A percentile compares a stretch with the other conserved stretches of the same genome.
Evolutionary conservation across 2,888 invertebrate genomes (phyloP).

Genomic region (Callyntrura guangdongensis): DNA sequence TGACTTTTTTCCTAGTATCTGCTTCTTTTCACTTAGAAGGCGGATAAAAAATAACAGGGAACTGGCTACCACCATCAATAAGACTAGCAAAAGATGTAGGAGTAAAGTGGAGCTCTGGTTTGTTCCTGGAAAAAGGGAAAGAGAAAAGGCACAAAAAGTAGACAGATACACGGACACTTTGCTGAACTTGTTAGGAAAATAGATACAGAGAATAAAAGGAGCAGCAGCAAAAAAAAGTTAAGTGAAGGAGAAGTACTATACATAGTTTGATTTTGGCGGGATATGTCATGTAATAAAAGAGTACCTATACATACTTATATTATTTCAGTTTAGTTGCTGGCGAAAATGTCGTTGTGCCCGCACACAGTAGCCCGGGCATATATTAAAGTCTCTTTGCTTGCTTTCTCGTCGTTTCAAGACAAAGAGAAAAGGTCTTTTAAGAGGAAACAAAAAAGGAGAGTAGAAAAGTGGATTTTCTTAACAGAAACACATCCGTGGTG

Average conservation of each 20-base stretch:
- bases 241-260: neutral
- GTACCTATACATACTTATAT: neutral
- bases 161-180: constrained; percentile 10
- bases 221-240: constrained; percentile 11
- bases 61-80: neutral
- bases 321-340: neutral
- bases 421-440: neutral
- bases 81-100: neutral
- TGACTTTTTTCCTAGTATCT: constrained; percentile 24
- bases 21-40: neutral
- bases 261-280: too few relatives aligned
- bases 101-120: neutral
- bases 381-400: too few relatives aligned
- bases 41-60: neutral
- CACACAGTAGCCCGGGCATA: neutral
- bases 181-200: neutral
- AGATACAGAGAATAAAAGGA: neutral
- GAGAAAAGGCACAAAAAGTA: neutral
- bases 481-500: neutral
- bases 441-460: constrained; percentile 42
- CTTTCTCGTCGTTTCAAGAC: neutral
- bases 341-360: neutral
- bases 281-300: neutral
- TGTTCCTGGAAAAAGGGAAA: neutral
- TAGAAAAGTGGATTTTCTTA: constrained; percentile 51